Evolutionary conservation across 2,888 invertebrate species (phyloP), one percentile per base, ranked within the genome.

Genomic region (Drosophila leonis): DNA sequence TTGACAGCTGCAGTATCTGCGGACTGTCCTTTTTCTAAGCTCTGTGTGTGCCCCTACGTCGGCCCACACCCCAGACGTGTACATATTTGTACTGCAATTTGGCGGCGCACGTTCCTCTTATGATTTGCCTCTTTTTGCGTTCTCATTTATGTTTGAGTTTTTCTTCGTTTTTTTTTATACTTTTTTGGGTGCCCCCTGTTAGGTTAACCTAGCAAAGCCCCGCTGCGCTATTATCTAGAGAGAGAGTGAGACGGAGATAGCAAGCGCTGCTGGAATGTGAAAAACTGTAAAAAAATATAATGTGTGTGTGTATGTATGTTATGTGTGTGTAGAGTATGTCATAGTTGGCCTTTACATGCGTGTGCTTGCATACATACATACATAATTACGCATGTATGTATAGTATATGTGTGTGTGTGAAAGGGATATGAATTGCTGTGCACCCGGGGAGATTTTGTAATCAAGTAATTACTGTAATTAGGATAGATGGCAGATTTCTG

Each of bases 11-110:
- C 75, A 57, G 67, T 74, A 66, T 72, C 77, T 70, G 80, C 80
- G 72, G 90, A 85, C 85, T 85, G 84, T 89, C 84, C 84, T 85
- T 85, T 85, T 85, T 75, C 90, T 87, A 89, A 89, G 82, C 78
- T 67, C 63, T 27, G 52, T 73, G 52, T 72, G 29, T 71, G 70
- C 69, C 81, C 84, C 88, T 88, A 78, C 70, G 59, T 66, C 68
- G 46, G 27, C 52, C 42, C 56, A 31, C 69, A 55, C 61, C 54
- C 59, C 52, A 24, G 49, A 65, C 78, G 68, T 77, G 88, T 82
- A 90, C 85, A 92, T 90, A 91, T 92, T 91, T 91, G 89, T 83
- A 83, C 82, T 90, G 87, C 88, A 90, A 90, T 91, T 92, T 91
- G 83, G 82, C 87, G 80, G 80, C 88, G 90, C 82, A 72, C 79